These are phyloP conservation scores for Lepus timidus DNA, from an alignment of 2,113 vertebrate genomes.

Conservation along the genomic window DNA sequence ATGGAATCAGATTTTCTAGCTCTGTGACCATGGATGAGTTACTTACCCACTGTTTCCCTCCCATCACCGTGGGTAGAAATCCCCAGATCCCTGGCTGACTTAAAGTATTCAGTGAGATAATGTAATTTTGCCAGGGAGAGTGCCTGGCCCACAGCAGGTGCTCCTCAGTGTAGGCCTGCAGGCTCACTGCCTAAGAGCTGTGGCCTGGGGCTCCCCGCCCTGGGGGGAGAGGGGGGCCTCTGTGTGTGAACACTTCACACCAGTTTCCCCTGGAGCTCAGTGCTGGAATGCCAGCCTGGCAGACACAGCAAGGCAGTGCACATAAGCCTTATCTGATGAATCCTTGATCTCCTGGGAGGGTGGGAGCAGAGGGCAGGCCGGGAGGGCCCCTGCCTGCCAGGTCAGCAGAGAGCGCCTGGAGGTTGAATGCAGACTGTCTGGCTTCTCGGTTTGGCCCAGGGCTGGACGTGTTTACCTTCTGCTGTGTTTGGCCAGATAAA, in stretches of 20 bases:
- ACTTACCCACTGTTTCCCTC: not conserved
- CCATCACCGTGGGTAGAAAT: not conserved
- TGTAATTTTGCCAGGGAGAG: not conserved
- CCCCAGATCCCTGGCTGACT: not conserved
- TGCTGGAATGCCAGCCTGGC: not conserved
- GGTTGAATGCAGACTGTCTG: not conserved
- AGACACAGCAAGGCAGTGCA: not conserved
- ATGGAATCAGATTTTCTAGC: not conserved
- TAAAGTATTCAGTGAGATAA: not conserved
- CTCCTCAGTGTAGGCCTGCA: too few relatives aligned
- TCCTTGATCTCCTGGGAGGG: not conserved
- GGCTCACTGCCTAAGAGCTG: not conserved
- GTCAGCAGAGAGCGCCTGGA: not conserved
- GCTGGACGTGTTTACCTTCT: conserved; percentile 28
- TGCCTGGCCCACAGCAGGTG: not conserved
- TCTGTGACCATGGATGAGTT: not conserved
- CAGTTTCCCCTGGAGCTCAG: not conserved
- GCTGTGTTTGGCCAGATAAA: conserved; percentile 7
- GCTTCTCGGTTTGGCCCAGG: not conserved
- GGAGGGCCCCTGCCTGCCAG: not conserved
- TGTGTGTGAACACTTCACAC: not conserved
- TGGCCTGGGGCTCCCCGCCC: too few relatives aligned
- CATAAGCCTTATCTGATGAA: not conserved
- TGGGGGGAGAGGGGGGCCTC: not conserved
- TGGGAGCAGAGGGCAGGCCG: not conserved